These are phyloP conservation scores for Tenthredo amoena DNA, from an alignment of 2,888 invertebrate genomes.

Conservation along the genomic window DNA sequence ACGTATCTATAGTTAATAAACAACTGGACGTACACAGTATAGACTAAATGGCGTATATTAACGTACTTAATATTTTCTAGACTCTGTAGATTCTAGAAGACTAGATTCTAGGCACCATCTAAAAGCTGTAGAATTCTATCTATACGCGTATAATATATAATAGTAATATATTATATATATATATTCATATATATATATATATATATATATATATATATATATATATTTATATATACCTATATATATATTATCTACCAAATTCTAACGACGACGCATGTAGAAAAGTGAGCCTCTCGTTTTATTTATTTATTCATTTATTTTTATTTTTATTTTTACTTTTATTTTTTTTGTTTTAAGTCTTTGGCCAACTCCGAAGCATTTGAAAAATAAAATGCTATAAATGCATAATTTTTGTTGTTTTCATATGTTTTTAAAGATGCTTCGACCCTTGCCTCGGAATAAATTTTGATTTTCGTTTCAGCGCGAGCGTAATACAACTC, in stretches of 20 bases:
- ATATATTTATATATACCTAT: not conserved
- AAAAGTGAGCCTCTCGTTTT: constrained; percentile 75
- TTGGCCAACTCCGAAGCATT: constrained; percentile 76
- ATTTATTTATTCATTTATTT: constrained; percentile 56
- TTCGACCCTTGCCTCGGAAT: constrained; percentile 75
- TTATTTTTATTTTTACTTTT: not conserved
- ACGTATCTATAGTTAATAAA: constrained; percentile 11
- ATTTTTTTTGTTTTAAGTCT: constrained; percentile 61
- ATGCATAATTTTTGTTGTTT: constrained; percentile 44
- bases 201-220: not conserved
- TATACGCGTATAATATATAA: not conserved
- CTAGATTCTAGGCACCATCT: constrained; percentile 60
- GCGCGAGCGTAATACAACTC: constrained; percentile 56
- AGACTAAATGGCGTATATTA: constrained; percentile 1
- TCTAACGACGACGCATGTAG: constrained; percentile 76
- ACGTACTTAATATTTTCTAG: not conserved
- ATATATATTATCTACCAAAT: constrained; percentile 14
- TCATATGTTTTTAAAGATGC: constrained; percentile 75
- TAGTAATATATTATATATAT: not conserved
- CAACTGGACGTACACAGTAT: constrained; percentile 16
- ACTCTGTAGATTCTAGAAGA: constrained; percentile 35
- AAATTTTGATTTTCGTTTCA: constrained; percentile 72
- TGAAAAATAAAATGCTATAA: constrained; percentile 69
- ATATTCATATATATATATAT: not conserved
- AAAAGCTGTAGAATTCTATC: constrained; percentile 65